These are phyloP conservation scores for Proctacanthus coquilletti DNA, from an alignment of 1,140 invertebrate genomes.

Conservation along the genomic window DNA sequence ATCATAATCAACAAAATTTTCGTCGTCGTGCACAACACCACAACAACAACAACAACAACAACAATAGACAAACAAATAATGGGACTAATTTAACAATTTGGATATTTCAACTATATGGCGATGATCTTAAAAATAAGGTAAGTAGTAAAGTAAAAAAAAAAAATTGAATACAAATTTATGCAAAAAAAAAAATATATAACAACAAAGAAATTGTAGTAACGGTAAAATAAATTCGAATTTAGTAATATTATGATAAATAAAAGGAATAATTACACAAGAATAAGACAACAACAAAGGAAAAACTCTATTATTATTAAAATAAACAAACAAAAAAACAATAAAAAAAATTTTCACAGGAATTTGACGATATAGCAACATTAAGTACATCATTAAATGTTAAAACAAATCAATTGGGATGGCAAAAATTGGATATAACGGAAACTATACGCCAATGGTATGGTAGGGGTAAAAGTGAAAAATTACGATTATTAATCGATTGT, in stretches of 20 bases:
- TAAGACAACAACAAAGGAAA: constrained; percentile 14
- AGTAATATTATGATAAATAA: too few relatives aligned
- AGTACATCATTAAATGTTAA: constrained; percentile 53
- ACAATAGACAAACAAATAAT: constrained; percentile 8
- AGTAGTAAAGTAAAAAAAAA: neutral
- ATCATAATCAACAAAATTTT: constrained; percentile 1
- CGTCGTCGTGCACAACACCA: too few relatives aligned
- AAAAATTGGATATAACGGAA: constrained; percentile 67
- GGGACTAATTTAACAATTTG: constrained; percentile 17
- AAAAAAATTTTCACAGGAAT: constrained; percentile 31
- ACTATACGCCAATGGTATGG: constrained; percentile 60
- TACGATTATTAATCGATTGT: constrained; percentile 69
- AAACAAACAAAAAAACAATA: constrained; percentile 1
- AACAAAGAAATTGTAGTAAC: neutral
- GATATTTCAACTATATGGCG: constrained; percentile 17
- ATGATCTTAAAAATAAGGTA: constrained; percentile 7
- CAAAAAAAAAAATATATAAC: constrained; percentile 3
- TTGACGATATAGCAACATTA: constrained; percentile 43
- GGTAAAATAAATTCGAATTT: too few relatives aligned
- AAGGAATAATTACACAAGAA: too few relatives aligned
- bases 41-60: constrained; percentile 3
- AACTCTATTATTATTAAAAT: neutral
- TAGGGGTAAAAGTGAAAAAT: constrained; percentile 36
- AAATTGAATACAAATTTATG: neutral
- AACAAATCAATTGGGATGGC: constrained; percentile 59